Base-by-base conservation (phyloP, 2,797 vertebrate genomes). In the Sciaenops ocellatus region DNA sequence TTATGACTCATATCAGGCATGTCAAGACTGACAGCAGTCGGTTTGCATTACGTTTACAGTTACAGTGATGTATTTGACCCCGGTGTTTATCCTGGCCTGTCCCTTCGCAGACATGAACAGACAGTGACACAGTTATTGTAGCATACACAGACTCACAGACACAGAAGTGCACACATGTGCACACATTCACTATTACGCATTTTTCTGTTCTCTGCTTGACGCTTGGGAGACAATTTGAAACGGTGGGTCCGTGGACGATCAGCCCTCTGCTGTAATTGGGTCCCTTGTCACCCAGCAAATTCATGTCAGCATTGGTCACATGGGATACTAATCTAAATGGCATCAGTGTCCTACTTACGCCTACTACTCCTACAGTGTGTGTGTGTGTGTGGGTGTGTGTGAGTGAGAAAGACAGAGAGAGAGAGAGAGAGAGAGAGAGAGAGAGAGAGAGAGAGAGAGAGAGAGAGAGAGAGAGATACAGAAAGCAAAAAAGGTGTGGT, bases 311-410 rank as follows among this genome's bases (percentile, higher is more conserved):
- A 75, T 76, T 77, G 88, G 90, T 90, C 92, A 85, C 90, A 87
- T 89, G 91, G 90, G 93, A 93, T 50, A 72, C 89, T 92, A 91
- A 94, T 94, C 91, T 94, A 94, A 95, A 94, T 94, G 92, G 90
- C 92, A 94, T 93, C 86, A 85, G 85, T 93, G 94, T 90, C 94
- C 94, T 92, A 94, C 88, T 95, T 95, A 38, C 34, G 9, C 34
- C 34, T 38, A 38, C 34, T 38, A 38, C 34, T 38, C 34, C 34
- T 38, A 38, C 8, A 38, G 34, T 88, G 71, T 88, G 79, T 84
- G 85, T 34, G 71, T 72, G 76, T 78, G 69, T 66, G 74, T 48
- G 81, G 44, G 41, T 18, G 38, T n/a, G 52, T 44, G 62, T 20
- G 46, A 22, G 56, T 18, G 48, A 7, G 48, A 9, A 20, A n/a